These are phyloP conservation scores for Whitmania pigra DNA, from an alignment of 1,140 invertebrate genomes.

Conservation along the genomic window DNA sequence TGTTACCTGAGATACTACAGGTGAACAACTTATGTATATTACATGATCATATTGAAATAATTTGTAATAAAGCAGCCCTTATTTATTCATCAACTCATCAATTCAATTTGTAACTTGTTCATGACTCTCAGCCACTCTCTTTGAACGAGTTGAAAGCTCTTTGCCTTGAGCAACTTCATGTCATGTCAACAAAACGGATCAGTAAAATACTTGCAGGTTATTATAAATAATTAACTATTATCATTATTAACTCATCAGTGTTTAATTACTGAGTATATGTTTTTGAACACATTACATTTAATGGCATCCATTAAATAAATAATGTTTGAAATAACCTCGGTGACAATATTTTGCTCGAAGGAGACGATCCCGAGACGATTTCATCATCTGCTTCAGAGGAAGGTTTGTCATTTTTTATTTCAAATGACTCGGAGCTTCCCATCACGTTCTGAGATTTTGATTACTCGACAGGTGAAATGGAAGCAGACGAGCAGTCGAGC, in stretches of 20 bases:
- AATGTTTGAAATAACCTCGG: not conserved
- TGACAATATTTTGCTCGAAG: constrained; percentile 25
- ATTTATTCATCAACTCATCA: too few species aligned
- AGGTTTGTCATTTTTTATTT: constrained; percentile 27
- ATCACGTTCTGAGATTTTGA: not conserved
- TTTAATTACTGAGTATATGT: not conserved
- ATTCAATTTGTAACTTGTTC: not conserved
- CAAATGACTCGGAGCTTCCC: too few species aligned
- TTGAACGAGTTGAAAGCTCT: constrained; percentile 35
- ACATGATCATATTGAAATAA: too few species aligned
- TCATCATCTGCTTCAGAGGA: constrained; percentile 39
- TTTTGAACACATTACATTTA: not conserved
- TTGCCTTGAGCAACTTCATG: constrained; percentile 39
- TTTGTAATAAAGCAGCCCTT: too few species aligned
- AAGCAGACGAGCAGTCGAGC: not conserved
- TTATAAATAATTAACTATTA: not conserved
- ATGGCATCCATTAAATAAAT: too few species aligned
- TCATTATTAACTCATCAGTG: not conserved
- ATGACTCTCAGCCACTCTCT: constrained; percentile 29
- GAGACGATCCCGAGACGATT: constrained; percentile 35
- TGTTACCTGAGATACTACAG: constrained; percentile 37
- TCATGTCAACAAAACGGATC: constrained; percentile 43
- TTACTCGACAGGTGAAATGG: not conserved
- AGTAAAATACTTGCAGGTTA: constrained; percentile 36
- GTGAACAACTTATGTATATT: constrained; percentile 25